Evolutionary conservation across 2,113 vertebrate genomes (phyloP), one percentile per base, ranked within the genome.

Genomic region (Hippolais icterina): DNA sequence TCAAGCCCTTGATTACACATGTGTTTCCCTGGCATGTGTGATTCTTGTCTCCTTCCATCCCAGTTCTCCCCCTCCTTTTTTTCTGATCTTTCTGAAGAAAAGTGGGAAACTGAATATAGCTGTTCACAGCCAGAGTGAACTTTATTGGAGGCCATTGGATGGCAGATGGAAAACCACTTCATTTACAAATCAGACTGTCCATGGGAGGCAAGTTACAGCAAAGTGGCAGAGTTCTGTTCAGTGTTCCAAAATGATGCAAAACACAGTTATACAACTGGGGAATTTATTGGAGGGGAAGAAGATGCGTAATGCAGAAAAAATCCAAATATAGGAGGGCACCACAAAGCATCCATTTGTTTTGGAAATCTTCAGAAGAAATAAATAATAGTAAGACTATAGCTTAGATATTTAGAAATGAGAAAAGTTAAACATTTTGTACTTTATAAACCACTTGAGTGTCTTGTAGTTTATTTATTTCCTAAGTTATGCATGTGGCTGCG

Each of bases 1-100:
- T 85, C 78, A 56, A 85, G 57, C 74, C 80, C 66, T 79, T 90
- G 77, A 83, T 92, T 87, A 80, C 83, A 70, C 76, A 80, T 78
- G 72, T 94, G 93, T 53, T 87, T 90, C 84, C 60, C 54, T 94
- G 65, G 68, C 82, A 65, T 37, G 31, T 17, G 44, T 52, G 68
- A 64, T 59, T 89, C 75, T 90, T 61, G 15, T 54, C 50, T 82
- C 33, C 14, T 47, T 41, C 2, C 47, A 18, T 69, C 80, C 74
- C 71, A 21, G 22, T 35, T 70, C 44, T 42, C 53, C 35, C 41
- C 11, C 41, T 52, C 8, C 28, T 64, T 78, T 53, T 70, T 86
- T 63, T 60, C 47, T 35, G 49, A 29, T 63, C 31, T 88, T 93
- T 53, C 75, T 91, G 82, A 68, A 29, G 65, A 56, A 75, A 87